Base-by-base conservation (phyloP, 2,797 vertebrate genomes). In the Mallotus villosus region DNA sequence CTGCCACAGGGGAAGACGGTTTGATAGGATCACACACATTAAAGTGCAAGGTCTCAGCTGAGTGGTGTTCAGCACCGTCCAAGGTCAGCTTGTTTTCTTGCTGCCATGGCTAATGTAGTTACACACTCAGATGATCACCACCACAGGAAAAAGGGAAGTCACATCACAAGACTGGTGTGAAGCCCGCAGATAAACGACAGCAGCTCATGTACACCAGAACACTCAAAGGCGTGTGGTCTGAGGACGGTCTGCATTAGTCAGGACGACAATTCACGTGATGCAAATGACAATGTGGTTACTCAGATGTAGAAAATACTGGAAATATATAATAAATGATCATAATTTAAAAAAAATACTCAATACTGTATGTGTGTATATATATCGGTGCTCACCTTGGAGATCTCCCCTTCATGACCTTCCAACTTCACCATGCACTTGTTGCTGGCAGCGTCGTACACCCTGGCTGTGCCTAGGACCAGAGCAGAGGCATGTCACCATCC, bases 361-460 rank as follows among this genome's bases (percentile, higher is more conserved):
- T 46, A 0, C 41, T 12, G 41, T 46, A 46, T 14, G 41, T 12
- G 12, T 8, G 1, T 41, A 41, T 41, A 41, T 41, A 7, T 41
- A 41, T 5, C 19, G 19, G 21, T 65, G 66, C 80, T 77, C 84
- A 97, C 97, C 94, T 97, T 99, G 32, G 95, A 97, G 87, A 99
- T 95, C 81, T 98, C 96, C 49, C 94, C 93, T 53, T 88, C 86
- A 2, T 99, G 97, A n/a, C 97, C 96, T 80, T 95, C 92, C 12
- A 98, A 81, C 66, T 92, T 96, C 77, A 91, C 80, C 5, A 96
- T 88, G 87, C 95, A 96, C 74, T 95, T 85, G 78, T 92, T 93
- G 71, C 94, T 96, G 76, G 82, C 82, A 57, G 94, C 90, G 75
- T 87, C 87, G 84, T 95, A 98, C 76, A 99, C 90, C 85, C 92